phyloP scores from a whole-genome alignment of 2,797 vertebrate species.

The Emydoidea blandingii region DNA sequence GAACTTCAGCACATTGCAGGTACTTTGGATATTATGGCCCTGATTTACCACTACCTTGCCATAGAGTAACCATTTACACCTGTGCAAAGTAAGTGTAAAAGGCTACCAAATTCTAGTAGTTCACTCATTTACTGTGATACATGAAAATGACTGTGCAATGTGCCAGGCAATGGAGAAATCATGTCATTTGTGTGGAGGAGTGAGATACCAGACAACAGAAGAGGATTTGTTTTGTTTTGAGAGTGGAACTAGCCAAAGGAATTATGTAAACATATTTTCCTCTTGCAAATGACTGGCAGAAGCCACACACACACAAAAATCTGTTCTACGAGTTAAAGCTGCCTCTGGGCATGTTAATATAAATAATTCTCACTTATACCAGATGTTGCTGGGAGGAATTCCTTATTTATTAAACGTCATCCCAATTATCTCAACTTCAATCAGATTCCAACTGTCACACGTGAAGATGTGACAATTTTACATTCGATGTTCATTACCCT shows the following conservation, averaged over 20 bases:
- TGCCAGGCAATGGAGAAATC: not conserved
- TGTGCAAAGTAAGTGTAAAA: not conserved
- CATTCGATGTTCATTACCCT: not conserved
- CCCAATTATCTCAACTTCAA: not conserved
- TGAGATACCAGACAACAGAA: not conserved
- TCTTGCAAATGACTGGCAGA: constrained; percentile 6
- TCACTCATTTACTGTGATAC: not conserved
- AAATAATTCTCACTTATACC: not conserved
- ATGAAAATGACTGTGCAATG: not conserved
- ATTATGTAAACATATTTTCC: not conserved
- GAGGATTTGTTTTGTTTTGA: not conserved
- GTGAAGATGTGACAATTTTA: not conserved
- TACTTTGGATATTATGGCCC: not conserved
- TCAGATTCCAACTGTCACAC: not conserved
- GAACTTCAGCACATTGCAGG: not conserved
- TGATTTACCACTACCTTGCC: not conserved
- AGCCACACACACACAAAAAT: not conserved
- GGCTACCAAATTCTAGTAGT: not conserved
- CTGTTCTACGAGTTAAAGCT: not conserved
- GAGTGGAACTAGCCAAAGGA: not conserved
- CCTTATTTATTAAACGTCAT: not conserved
- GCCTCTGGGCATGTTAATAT: not conserved
- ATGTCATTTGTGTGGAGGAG: not conserved
- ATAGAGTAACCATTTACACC: not conserved
- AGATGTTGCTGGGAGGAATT: not conserved